Base-by-base conservation (phyloP, 2,797 vertebrate species). In the Nyctibius grandis region DNA sequence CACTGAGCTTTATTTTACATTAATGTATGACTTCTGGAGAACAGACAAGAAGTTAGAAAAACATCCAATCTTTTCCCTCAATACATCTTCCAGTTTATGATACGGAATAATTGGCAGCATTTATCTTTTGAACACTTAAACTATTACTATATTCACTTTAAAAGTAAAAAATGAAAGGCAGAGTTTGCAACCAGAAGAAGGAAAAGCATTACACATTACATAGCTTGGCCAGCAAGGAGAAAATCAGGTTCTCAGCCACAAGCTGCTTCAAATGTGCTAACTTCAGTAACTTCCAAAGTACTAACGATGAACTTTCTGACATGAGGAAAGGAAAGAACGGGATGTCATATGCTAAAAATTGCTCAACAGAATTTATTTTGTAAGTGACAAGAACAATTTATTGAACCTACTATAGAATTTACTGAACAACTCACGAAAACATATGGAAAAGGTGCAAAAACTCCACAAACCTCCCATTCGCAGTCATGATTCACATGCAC, bases 81-180 rank as follows among this genome's bases (percentile, higher is more conserved):
- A 63, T 87, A 33, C 44, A 63, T 79, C 70, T 94, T 91, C 81
- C 44, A 85, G 36, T 82, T 93, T 87, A 69, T 65, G 36, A 84
- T 56, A 91, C 3, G 15, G 50, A 86, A 69, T 73, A 92, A 95
- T 65, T 76, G 86, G 81, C 63, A 89, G 64, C 53, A 79, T 89
- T 95, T 91, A 78, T 85, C 84, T 95, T 92, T 45, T 68, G 50
- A 94, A 86, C 67, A 85, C 28, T 72, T 65, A 9, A 59, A 61
- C 38, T 93, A 36, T 21, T 85, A 18, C 56, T 77, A 47, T 9
- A 64, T 12, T 84, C 73, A 45, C 75, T 94, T 67, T 28, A 78
- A 94, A 95, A 94, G 63, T 20, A 75, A 88, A 59, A 74, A 88
- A 59, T 25, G 17, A 77, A 86, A 84, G 69, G 73, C 69, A 84